Percentiles rank a stretch among this genome's conserved stretches.
Evolutionary conservation across 2,797 vertebrate species (phyloP).

Genomic region (Cossypha heuglini): DNA sequence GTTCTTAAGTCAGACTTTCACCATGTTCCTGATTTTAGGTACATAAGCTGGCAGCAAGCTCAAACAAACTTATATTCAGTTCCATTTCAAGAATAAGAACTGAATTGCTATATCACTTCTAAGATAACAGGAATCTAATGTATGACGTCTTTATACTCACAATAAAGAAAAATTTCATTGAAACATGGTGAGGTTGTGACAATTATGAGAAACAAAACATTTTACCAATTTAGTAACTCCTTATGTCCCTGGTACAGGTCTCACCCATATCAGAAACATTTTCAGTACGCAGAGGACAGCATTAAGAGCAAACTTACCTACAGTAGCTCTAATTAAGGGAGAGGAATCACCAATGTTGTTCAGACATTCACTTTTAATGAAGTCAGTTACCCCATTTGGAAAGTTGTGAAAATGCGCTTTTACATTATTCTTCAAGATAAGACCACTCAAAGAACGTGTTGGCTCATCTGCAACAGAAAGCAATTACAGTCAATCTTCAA

Average conservation of each 20-base stretch:
- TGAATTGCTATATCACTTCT: no score
- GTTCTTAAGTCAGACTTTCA: neutral
- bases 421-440: slow-evolving; percentile 98
- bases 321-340: slow-evolving; percentile 94
- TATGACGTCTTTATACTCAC: no score
- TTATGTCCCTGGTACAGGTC: neutral
- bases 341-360: slow-evolving; percentile 95
- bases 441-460: slow-evolving; percentile 94
- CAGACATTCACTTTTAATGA: slow-evolving; percentile 96
- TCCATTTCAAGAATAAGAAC: no score
- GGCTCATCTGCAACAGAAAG: slow-evolving; percentile 87
- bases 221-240: neutral
- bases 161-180: neutral
- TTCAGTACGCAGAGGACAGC: neutral
- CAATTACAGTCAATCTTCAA: neutral
- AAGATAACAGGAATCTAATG: no score
- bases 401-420: slow-evolving; percentile 98
- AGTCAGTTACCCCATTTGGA: slow-evolving; percentile 92
- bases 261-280: neutral
- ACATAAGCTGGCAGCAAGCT: no score
- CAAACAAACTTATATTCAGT: no score
- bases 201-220: neutral
- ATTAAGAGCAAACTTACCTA: slow-evolving; percentile 82
- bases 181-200: neutral
- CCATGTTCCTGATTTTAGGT: no score